Base-by-base conservation (phyloP, 2,113 vertebrate species). In the Triplophysa tibetana region DNA sequence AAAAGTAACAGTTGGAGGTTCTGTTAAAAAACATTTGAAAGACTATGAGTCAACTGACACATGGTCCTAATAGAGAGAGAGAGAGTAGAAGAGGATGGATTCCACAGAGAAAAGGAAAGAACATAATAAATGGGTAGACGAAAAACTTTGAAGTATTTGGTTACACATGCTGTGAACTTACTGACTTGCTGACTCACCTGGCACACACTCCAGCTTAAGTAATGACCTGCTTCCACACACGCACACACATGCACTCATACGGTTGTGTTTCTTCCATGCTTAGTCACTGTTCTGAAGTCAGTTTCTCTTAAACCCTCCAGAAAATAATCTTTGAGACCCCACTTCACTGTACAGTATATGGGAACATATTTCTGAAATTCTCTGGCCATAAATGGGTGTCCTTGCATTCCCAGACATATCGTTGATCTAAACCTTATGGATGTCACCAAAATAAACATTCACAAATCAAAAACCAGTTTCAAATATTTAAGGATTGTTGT, bases 121-220 rank as follows among this genome's bases (percentile, higher is more conserved):
- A 11, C 16, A 56, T 67, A 69, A 76, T 69, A 64, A 81, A 14
- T 62, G 56, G 24, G 52, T 17, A 69, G 48, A 67, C 14, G 24
- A 54, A 24, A 24, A 64, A 58, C 26, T 54, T 73, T 75, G 70
- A 80, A 64, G 45, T 63, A 61, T 79, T 41, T 79, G 81, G 68
- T 75, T 69, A 70, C 69, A 85, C 52, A 68, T 54, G 65, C 77
- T 54, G 16, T 77, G 73, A 75, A 50, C 73, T 63, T 75, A 50
- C 73, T 70, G 63, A 63, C 78, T 16, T 77, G 79, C 86, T 88
- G 85, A 83, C 78, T 87, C 86, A 86, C 65, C 65, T 75, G 66
- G 43, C 75, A 70, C 76, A 48, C 75, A 48, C 23, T 70, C n/a
- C 48, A 17, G 48, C 84, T 81, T 61, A 67, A 68, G 73, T 78